Evolutionary conservation across 2,888 invertebrate genomes (phyloP), one percentile per base, ranked within the genome.

Genomic region (Lamellibrachia satsuma): DNA sequence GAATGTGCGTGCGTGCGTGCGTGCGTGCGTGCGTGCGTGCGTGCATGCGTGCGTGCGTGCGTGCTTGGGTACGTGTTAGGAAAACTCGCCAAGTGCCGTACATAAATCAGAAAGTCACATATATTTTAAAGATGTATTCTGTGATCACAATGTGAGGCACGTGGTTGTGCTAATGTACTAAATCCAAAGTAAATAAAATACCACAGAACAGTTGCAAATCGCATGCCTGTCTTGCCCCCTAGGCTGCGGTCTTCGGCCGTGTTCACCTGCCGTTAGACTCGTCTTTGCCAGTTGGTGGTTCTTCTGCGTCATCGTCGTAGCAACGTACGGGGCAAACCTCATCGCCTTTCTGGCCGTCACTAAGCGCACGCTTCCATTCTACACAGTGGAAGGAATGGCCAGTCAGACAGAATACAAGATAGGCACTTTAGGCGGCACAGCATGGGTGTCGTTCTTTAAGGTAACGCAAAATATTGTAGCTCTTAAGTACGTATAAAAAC

Each of bases 321-420:
- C 95, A 11, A 95, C 95, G 0, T 95, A 95, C 93, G 94, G 95
- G 52, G 95, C 95, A 0, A 95, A 95, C 92, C 94, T 95, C 6
- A 95, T 95, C 52, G 95, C 95, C 9, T 95, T 95, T 92, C 94
- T 95, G 2, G 95, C 95, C 3, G 95, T 95, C 1, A 93, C 94
- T 52, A 94, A 94, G 51, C 94, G 95, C 90, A 94, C 93, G 91
- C 94, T 94, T 1, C 95, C 95, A 0, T 95, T 95, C 92, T 93
- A 94, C 92, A 94, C 94, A 0, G 91, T 95, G n/a, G 92, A 93
- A 9, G 95, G 94, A 91, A 93, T 95, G 94, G 93, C 94, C 0
- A 92, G 93, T 3, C 94, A 94, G 92, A 93, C 93, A 0, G 93
- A 93, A 7, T 95, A 95, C 92, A 94, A 93, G 92, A 95, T 95